Evolutionary conservation across 2,888 invertebrate species (phyloP), one percentile per base, ranked within the genome.

Genomic region (Apamea epomidion): DNA sequence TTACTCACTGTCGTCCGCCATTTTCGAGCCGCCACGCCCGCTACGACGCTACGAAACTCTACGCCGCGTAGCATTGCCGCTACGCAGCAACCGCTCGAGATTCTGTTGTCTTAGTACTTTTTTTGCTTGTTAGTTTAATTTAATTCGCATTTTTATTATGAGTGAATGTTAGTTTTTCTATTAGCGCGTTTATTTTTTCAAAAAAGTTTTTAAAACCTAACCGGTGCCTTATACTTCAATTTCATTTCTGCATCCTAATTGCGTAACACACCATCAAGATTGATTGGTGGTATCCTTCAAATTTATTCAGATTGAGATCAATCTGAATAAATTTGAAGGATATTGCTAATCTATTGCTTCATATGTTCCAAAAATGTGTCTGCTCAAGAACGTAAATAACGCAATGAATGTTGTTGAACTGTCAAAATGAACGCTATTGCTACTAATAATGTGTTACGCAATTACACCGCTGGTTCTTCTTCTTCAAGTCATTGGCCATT

Each of bases 1-100:
- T 97, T 97, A 97, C 94, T 97, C 97, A 97, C 92, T 96, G 97
- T 97, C 97, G 95, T 93, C 94, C 95, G 96, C 97, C 96, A 96
- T 96, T 95, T 96, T 95, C 95, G 94, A 93, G 93, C 90, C 91
- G 91, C 96, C 96, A 92, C 96, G 95, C 96, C 96, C 95, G 95
- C 95, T 95, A 95, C 95, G 96, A 90, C 86, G 94, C 94, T 94
- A 93, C 94, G 93, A 89, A 89, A 89, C 88, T 92, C 94, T 94
- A 93, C 95, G 94, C 85, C 88, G 89, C 87, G 89, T 91, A 91
- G 89, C 93, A 93, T 91, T 93, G 92, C 90, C 90, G 88, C 90
- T 88, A 87, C 91, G 89, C 90, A 91, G 90, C 91, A 88, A 90
- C 90, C 90, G 90, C 62, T 90, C 74, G 76, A 84, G 87, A 90